Evolutionary conservation across 2,888 invertebrate genomes (phyloP).

Genomic region (Andrena marginata): DNA sequence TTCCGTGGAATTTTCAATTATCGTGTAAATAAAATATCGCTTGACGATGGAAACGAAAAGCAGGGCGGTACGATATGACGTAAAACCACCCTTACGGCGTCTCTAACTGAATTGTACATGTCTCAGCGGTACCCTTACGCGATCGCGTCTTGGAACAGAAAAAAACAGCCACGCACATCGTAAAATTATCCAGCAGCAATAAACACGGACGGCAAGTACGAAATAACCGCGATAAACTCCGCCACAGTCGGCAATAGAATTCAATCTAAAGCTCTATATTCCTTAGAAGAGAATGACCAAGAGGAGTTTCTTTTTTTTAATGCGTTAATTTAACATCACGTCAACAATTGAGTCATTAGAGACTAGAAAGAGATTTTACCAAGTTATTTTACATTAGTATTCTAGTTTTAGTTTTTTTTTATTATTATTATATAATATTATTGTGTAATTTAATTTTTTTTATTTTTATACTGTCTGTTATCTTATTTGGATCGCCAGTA

Average conservation of each 20-base stretch:
- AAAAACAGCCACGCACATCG: conserved; percentile 60
- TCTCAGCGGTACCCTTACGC: conserved; percentile 68
- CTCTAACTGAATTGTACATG: conserved; percentile 80
- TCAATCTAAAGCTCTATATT: conserved; percentile 11
- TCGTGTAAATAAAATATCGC: conserved; percentile 80
- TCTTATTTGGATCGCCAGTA: too few species aligned
- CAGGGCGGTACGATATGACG: conserved; percentile 75
- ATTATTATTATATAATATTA: too few species aligned
- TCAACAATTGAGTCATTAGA: too few species aligned
- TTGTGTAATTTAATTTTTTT: too few species aligned
- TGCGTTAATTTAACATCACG: too few species aligned
- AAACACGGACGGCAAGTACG: conserved; percentile 69
- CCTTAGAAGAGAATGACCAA: too few species aligned
- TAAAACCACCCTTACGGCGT: conserved; percentile 75
- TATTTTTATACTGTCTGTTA: too few species aligned
- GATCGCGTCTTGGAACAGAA: conserved; percentile 52
- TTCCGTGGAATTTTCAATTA: conserved; percentile 82
- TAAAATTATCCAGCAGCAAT: conserved; percentile 75
- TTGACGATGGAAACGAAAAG: conserved; percentile 29
- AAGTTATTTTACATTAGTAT: too few species aligned
- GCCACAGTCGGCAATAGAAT: conserved; percentile 30
- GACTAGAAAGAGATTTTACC: too few species aligned
- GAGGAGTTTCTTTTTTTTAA: background rate
- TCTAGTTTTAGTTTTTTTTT: too few species aligned
- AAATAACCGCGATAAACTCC: conserved; percentile 70